phyloP scores from a whole-genome alignment of 2,888 invertebrate species.

The Diplazon laetatorius region DNA sequence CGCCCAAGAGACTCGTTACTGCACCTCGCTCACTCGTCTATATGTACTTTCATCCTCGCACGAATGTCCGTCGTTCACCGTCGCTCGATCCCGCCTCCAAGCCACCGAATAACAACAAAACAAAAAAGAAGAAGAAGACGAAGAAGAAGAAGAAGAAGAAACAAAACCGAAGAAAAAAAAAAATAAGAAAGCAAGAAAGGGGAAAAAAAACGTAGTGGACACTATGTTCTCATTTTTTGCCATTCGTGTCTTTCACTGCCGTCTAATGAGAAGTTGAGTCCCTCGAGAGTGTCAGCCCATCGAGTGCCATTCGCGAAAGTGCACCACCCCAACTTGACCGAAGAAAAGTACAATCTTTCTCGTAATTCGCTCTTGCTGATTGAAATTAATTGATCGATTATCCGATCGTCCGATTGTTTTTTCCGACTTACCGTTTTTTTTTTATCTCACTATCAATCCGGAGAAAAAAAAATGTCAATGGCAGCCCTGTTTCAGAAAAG shows the following conservation, averaged over 20 bases:
- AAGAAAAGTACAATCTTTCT: conserved; percentile 13
- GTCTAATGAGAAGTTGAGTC: conserved; percentile 62
- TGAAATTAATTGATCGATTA: conserved; percentile 31
- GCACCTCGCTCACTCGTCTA: conserved; percentile 57
- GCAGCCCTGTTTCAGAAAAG: too few species aligned
- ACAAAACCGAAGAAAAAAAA: too few species aligned
- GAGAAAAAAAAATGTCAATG: background rate
- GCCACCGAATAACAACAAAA: too few species aligned
- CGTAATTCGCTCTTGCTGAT: conserved; percentile 13
- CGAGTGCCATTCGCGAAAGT: conserved; percentile 43
- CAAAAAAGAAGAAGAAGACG: conserved; percentile 12
- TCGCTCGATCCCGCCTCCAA: too few species aligned
- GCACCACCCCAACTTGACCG: conserved; percentile 45
- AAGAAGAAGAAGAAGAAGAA: conserved; percentile 3
- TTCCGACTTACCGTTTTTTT: background rate
- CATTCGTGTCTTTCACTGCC: conserved; percentile 34
- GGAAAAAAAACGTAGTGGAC: too few species aligned
- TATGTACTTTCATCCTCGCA: conserved; percentile 23
- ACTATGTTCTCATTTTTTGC: conserved; percentile 4
- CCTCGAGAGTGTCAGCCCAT: conserved; percentile 49
- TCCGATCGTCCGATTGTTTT: conserved; percentile 1
- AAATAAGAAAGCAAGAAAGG: background rate
- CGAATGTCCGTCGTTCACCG: conserved; percentile 15
- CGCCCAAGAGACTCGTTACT: conserved; percentile 62
- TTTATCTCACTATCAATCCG: too few species aligned